Conservation (phyloP, 2,888 invertebrate genomes). For the Protodeltote pygarga region DNA sequence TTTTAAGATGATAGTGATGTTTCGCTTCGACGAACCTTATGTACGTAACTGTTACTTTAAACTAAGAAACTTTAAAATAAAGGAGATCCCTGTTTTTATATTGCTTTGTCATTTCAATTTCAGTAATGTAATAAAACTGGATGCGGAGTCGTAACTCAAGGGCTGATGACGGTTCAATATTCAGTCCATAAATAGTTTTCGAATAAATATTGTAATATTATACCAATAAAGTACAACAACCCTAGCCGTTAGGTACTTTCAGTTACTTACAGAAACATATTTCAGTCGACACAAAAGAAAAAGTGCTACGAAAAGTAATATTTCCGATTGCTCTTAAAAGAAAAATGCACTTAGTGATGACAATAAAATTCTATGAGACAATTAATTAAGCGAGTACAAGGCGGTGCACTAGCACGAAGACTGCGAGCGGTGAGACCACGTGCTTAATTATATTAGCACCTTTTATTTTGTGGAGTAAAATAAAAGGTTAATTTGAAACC, state of each 20-base stretch:
- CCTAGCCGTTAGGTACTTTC: conserved; percentile 18
- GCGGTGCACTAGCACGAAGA: conserved; percentile 6
- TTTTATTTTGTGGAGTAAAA: conserved; percentile 21
- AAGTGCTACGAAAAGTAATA: conserved; percentile 27
- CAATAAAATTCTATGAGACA: conserved; percentile 39
- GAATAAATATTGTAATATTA: conserved; percentile 38
- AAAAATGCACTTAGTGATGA: conserved; percentile 42
- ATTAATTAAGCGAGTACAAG: conserved; percentile 33
- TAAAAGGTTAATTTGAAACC: not conserved
- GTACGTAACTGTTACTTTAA: conserved; percentile 81
- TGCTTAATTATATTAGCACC: conserved; percentile 27
- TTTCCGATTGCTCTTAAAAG: conserved; percentile 26
- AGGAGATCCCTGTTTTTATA: conserved; percentile 73
- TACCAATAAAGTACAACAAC: conserved; percentile 31
- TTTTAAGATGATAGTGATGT: conserved; percentile 77
- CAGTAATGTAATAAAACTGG: conserved; percentile 3
- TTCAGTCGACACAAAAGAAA: conserved; percentile 2
- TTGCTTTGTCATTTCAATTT: conserved; percentile 32
- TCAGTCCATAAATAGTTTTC: conserved; percentile 31
- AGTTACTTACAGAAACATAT: conserved; percentile 21
- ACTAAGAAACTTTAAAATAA: conserved; percentile 74
- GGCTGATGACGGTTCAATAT: conserved; percentile 13
- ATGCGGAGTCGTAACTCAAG: conserved; percentile 1
- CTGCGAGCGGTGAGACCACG: conserved; percentile 17
- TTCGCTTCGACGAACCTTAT: conserved; percentile 78